Percentiles rank a stretch among this genome's conserved stretches.
These are phyloP conservation scores for Amphiura filiformis DNA, from an alignment of 35 echinoderm and acorn worm genomes.

Conservation along the genomic window DNA sequence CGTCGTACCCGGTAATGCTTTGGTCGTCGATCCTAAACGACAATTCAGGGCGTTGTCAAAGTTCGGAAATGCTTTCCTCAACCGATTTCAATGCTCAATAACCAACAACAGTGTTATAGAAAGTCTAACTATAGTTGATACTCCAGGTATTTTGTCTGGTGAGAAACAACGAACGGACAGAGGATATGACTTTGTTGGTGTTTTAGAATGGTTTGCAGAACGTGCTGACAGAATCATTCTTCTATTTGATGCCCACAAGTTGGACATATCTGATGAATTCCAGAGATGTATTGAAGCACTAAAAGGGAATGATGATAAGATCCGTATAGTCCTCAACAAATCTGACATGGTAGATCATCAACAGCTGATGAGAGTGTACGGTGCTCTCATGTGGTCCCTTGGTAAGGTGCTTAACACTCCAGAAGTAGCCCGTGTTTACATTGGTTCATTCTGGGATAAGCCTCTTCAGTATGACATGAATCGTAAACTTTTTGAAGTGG, in stretches of 20 bases:
- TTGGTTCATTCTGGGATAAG: slow-evolving; percentile 96
- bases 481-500: slow-evolving; percentile 89
- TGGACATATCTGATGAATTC: slow-evolving; percentile 99
- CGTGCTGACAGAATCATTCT: slow-evolving; percentile 95
- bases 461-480: slow-evolving; percentile 83
- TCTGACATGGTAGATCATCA: slow-evolving; percentile 94
- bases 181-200: slow-evolving; percentile 93
- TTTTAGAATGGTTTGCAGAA: slow-evolving; percentile 98
- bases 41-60: slow-evolving; percentile 76
- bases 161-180: slow-evolving; percentile 95
- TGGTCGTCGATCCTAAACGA: slow-evolving; percentile 94
- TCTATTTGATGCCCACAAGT: slow-evolving; percentile 97
- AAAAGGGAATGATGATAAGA: slow-evolving; percentile 89
- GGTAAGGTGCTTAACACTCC: slow-evolving; percentile 88
- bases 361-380: slow-evolving; percentile 86
- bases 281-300: slow-evolving; percentile 71
- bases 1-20: slow-evolving; percentile 95
- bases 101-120: slow-evolving; percentile 67
- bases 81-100: slow-evolving; percentile 94
- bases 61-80: slow-evolving; percentile 97
- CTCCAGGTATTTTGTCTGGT: slow-evolving; percentile 95
- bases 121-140: slow-evolving; percentile 94
- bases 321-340: slow-evolving; percentile 96
- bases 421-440: slow-evolving; percentile 93
- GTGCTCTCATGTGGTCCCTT: slow-evolving; percentile 96